Evolutionary conservation across 2,888 invertebrate genomes (phyloP), one percentile per base, ranked within the genome.

Genomic region (Pammene fasciana): DNA sequence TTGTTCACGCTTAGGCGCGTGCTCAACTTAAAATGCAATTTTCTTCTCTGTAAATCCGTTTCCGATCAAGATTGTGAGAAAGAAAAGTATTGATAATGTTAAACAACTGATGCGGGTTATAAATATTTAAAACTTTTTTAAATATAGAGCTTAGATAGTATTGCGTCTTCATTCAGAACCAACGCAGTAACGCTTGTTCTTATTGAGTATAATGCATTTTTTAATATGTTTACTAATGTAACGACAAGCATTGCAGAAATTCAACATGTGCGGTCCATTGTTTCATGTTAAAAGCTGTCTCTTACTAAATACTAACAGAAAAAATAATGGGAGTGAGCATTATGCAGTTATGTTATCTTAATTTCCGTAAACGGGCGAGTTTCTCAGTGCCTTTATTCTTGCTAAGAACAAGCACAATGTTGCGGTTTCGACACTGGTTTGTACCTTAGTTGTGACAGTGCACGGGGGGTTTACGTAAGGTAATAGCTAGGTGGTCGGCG

Each of bases 401-500:
- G 65, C 54, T 65, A 74, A 74, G 72, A 73, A 71, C 67, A 66
- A 56, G 73, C 73, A 73, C 72, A 74, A 74, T 79, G 73, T 75
- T 70, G 60, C 65, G 54, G 70, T 70, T 59, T 70, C 70, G 70
- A 50, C 70, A 70, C 54, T 65, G 72, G 74, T 74, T 72, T 60
- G 76, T 72, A 77, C 75, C 73, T 76, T 71, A 68, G 81, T 90
- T 90, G 87, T 90, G 88, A 87, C 89, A 88, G 86, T 81, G 50
- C 62, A 41, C 18, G 50, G 50, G 80, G 77, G 77, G 77, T 87
- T 91, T 91, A 89, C 89, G 90, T 89, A 92, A 91, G 85, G 77
- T 72, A 78, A 78, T 72, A 74, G 79, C 79, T 76, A 78, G 77
- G 78, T 80, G 82, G 83, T 80, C 82, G 76, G 81, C 76, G 79